Percentiles rank a stretch among this genome's conserved stretches.
These are phyloP conservation scores for Melieria crassipennis DNA, from an alignment of 2,888 invertebrate genomes.

Conservation along the genomic window DNA sequence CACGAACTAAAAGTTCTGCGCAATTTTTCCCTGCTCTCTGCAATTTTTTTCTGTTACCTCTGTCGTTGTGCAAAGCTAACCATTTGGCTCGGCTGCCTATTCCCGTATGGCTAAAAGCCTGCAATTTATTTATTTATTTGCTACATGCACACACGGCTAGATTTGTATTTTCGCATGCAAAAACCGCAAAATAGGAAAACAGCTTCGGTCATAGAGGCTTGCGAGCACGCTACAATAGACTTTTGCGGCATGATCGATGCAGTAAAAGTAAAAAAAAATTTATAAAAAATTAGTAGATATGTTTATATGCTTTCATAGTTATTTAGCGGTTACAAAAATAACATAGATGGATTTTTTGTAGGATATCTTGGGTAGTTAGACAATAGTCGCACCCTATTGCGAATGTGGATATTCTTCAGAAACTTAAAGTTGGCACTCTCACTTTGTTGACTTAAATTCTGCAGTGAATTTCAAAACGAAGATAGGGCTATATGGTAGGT, in stretches of 20 bases:
- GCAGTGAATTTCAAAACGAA: no score
- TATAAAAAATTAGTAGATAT: no score
- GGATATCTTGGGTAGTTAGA: no score
- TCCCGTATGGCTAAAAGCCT: constrained; percentile 21
- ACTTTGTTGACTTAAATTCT: no score
- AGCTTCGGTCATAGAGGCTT: neutral
- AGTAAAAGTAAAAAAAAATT: neutral
- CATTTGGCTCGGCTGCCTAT: constrained; percentile 3
- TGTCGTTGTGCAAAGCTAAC: constrained; percentile 20
- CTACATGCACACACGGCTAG: constrained; percentile 14
- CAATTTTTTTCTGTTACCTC: constrained; percentile 1
- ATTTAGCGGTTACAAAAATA: no score
- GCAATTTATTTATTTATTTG: constrained; percentile 36
- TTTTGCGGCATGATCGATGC: neutral
- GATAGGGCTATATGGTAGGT: no score
- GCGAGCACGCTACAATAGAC: neutral
- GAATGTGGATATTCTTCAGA: no score
- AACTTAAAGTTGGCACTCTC: no score
- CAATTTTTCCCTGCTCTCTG: neutral
- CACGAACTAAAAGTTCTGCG: constrained; percentile 12
- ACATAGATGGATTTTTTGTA: no score
- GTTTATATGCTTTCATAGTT: no score
- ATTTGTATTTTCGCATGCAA: constrained; percentile 18
- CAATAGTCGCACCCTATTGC: no score
- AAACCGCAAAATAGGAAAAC: neutral